Evolutionary conservation across 2,888 invertebrate species (phyloP), one percentile per base, ranked within the genome.

Genomic region (Callinectes sapidus): DNA sequence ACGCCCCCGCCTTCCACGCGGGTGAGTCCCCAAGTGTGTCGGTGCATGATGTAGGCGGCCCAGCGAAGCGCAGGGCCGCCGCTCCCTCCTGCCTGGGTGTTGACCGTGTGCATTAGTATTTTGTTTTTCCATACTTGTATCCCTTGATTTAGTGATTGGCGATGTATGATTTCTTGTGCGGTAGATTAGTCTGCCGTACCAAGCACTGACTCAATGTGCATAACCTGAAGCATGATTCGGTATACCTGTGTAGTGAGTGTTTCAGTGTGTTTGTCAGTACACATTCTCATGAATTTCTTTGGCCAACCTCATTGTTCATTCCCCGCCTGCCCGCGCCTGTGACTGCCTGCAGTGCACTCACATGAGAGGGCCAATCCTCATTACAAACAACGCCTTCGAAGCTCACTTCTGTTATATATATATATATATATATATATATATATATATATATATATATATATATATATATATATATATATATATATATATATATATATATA

Each of bases 31-130:
- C 81, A 13, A 13, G 32, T 35, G 35, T 86, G 54, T 85, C 71
- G 90, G 90, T 90, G 90, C 85, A 86, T 90, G 85, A 55, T 61
- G 39, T 89, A 42, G 42, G 89, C 89, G 81, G 81, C 81, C 35
- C 35, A 16, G 81, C 81, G 35, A 81, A 32, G 35, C 81, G 81
- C 81, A 35, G 81, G 81, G 81, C n/a, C 81, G 81, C 81, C 35
- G 81, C 32, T 18, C 81, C 81, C 81, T 81, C 35, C 81, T 81
- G 81, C 81, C 81, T 81, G 81, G 81, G 81, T 81, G 81, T 81
- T 81, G 35, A 81, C 81, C 81, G 81, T 81, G 81, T 81, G 81
- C 81, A 81, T 81, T 35, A 81, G 35, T 81, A 35, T 81, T 81
- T 35, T 81, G 81, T 81, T 81, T 18, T 35, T 35, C 32, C 32